Percentiles rank a stretch among this genome's conserved stretches.
Evolutionary conservation across 2,113 vertebrate genomes (phyloP).

Genomic region (Ophiodon elongatus): DNA sequence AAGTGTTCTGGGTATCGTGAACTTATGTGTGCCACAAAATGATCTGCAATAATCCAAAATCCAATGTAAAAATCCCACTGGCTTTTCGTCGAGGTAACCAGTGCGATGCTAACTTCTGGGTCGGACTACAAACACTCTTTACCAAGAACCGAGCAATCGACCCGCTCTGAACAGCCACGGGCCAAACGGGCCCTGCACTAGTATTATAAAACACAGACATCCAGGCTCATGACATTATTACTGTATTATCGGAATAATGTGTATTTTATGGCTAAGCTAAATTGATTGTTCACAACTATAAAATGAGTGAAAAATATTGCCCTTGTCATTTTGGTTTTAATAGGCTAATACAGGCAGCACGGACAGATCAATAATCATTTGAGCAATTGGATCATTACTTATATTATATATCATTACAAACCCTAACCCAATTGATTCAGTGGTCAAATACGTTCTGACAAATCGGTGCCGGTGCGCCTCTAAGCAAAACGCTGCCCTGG

Average conservation of each 20-base stretch:
- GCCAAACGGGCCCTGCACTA: too few relatives aligned
- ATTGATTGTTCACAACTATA: not conserved
- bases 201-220: not conserved
- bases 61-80: too few relatives aligned
- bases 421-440: conserved; percentile 32
- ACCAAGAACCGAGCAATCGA: too few relatives aligned
- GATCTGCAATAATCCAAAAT: too few relatives aligned
- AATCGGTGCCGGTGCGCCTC: conserved; percentile 55
- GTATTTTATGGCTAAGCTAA: not conserved
- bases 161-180: too few relatives aligned
- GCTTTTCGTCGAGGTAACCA: too few relatives aligned
- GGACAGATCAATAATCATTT: conserved; percentile 40
- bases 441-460: conserved; percentile 25
- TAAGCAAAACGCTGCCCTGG: conserved; percentile 27
- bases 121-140: too few relatives aligned
- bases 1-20: too few relatives aligned
- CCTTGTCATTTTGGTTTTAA: conserved; percentile 16
- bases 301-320: not conserved
- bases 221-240: not conserved
- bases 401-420: too few relatives aligned
- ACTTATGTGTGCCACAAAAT: too few relatives aligned
- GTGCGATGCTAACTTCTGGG: too few relatives aligned
- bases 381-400: conserved; percentile 26
- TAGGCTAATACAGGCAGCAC: not conserved
- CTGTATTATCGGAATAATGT: not conserved